Percentiles rank a stretch among this genome's conserved stretches.
Conservation (phyloP, 2,797 vertebrate genomes). For the Sebastes taczanowskii region DNA sequence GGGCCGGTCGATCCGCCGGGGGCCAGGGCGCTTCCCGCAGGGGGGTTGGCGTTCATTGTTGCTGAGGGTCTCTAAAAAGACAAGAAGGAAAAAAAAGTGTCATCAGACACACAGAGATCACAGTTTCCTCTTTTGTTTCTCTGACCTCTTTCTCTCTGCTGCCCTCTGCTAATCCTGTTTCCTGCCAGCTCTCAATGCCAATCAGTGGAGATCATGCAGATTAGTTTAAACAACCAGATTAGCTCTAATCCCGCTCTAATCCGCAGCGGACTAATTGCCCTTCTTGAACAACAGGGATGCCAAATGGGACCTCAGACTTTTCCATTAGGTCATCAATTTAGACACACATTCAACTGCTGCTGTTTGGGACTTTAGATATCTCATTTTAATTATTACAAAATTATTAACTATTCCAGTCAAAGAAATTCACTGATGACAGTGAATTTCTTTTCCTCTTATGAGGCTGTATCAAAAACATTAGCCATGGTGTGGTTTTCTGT, state of each 20-base stretch:
- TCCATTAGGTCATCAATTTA: not conserved
- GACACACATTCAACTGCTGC: not conserved
- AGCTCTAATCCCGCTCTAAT: constrained; percentile 67
- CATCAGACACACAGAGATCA: not conserved
- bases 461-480: too few relatives aligned
- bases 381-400: not conserved
- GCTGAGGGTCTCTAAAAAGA: constrained; percentile 33
- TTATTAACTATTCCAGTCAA: not conserved
- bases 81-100: not conserved
- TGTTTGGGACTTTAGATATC: not conserved
- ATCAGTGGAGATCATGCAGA: constrained; percentile 65
- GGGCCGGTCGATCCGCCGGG: constrained; percentile 62
- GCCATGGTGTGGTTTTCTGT: not conserved
- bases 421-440: too few relatives aligned
- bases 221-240: constrained; percentile 66
- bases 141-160: not conserved
- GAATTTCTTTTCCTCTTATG: not conserved
- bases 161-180: constrained; percentile 59
- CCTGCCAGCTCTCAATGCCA: constrained; percentile 37
- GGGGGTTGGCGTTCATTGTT: constrained; percentile 78
- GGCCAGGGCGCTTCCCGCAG: constrained; percentile 82
- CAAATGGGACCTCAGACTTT: not conserved
- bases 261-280: constrained; percentile 52
- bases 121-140: not conserved
- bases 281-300: constrained; percentile 17